Evolutionary conservation across 2,888 invertebrate genomes (phyloP), one percentile per base, ranked within the genome.

Genomic region (Hololepta plana): DNA sequence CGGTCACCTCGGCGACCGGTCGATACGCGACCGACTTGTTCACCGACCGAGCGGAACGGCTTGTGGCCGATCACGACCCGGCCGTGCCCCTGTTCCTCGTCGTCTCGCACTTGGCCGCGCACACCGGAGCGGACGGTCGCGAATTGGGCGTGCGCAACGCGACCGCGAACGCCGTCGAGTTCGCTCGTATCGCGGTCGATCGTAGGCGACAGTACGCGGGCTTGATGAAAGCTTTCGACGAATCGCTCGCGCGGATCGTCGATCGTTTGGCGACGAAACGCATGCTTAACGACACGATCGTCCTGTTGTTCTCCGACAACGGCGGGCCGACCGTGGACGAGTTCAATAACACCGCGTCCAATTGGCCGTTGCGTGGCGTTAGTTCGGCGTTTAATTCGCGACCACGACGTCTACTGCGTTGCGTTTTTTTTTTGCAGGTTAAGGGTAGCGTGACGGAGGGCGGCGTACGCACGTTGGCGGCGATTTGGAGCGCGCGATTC

Each of bases 221-320:
- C 79, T 81, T 90, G 72, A 65, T 88, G 2, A 70, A 77, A 12
- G 74, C 74, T 38, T 55, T 93, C 40, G 93, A 93, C 46, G 69
- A 77, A 31, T 79, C 87, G 19, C 67, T 93, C 0, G 88, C 87
- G 0, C 63, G 68, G 17, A 66, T 91, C 8, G 61, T 85, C 1
- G 47, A 62, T 24, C 69, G 77, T 3, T 54, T 93, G 27, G 57
- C 65, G 26, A 48, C 63, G 1, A 67, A 65, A 30, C 60, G 62
- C 2, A 72, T 87, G 54, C 56, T 90, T 35, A 59, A 81, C 21
- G 75, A 90, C 46, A 77, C 85, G 1, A 67, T 93, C 23, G 63
- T 93, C 27, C 52, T 85, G 2, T 93, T 91, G 47, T 67, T 77
- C 38, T 76, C 85, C 7, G 93, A 91, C 47, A 91, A 91, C 47